These are phyloP conservation scores for Ambastaia sidthimunki DNA, from an alignment of 2,797 vertebrate species.

Conservation along the genomic window DNA sequence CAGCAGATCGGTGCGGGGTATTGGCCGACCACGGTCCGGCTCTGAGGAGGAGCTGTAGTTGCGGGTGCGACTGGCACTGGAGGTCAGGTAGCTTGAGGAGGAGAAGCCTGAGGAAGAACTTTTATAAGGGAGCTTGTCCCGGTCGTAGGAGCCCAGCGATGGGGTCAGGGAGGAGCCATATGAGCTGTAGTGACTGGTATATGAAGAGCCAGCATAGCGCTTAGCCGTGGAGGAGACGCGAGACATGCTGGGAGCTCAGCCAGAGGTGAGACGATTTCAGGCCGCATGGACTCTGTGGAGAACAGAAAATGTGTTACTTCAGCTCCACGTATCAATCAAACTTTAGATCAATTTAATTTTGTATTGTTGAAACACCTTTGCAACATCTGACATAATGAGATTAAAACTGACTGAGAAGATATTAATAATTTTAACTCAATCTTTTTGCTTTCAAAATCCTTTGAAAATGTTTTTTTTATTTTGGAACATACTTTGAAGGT, in stretches of 20 bases:
- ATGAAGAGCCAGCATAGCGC: slow-evolving; percentile 86
- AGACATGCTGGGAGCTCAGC: slow-evolving; percentile 88
- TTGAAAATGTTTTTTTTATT: not conserved
- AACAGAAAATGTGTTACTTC: not conserved
- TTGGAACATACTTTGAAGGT: not conserved
- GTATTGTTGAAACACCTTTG: not conserved
- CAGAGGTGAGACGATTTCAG: slow-evolving; percentile 72
- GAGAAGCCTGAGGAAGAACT: slow-evolving; percentile 59
- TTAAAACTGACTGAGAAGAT: not conserved
- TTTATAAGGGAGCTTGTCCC: slow-evolving; percentile 84
- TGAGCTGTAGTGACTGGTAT: slow-evolving; percentile 87
- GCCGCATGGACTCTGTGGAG: slow-evolving; percentile 85
- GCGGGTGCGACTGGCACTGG: slow-evolving; percentile 69
- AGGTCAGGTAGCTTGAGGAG: slow-evolving; percentile 81
- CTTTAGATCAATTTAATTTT: not conserved
- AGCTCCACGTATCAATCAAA: not conserved
- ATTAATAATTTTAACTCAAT: not conserved
- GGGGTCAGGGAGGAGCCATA: slow-evolving; percentile 86
- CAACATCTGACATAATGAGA: not conserved
- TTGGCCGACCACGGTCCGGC: slow-evolving; percentile 77
- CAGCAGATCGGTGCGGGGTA: slow-evolving; percentile 83
- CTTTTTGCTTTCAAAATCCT: not conserved
- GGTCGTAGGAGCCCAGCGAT: slow-evolving; percentile 78
- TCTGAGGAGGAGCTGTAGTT: slow-evolving; percentile 83
- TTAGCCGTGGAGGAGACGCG: slow-evolving; percentile 94